Percentiles rank a stretch among this genome's conserved stretches.
phyloP scores from a whole-genome alignment of 2,888 invertebrate genomes.

The Eilema griseolum region DNA sequence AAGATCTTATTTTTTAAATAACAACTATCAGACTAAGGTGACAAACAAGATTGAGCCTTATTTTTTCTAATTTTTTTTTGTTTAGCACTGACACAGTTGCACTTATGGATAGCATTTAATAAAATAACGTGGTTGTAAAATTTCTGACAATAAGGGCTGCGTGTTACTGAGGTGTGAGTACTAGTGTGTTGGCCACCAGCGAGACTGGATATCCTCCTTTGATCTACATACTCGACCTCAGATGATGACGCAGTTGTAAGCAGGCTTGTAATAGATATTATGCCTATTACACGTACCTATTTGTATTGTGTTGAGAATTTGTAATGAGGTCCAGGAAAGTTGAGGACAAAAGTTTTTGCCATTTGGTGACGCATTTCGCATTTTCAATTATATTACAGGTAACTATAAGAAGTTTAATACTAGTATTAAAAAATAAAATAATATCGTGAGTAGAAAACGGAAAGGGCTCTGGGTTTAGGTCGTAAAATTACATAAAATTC shows the following conservation, averaged over 20 bases:
- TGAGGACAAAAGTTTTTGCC: neutral
- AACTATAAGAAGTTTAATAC: no score
- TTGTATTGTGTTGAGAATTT: slow-evolving; percentile 19
- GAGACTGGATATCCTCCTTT: slow-evolving; percentile 43
- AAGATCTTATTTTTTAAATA: neutral
- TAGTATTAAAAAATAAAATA: no score
- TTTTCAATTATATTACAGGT: no score
- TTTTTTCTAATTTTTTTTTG: neutral
- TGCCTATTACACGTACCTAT: slow-evolving; percentile 23
- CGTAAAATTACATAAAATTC: no score
- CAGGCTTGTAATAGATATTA: neutral
- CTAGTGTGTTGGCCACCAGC: slow-evolving; percentile 25
- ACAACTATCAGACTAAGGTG: neutral
- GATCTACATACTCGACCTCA: slow-evolving; percentile 35
- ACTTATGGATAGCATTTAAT: neutral
- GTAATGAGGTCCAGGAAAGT: neutral
- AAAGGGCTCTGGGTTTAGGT: no score
- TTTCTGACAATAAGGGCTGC: neutral
- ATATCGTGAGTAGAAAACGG: no score
- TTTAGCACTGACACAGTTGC: neutral
- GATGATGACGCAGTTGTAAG: slow-evolving; percentile 29
- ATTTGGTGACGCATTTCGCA: neutral
- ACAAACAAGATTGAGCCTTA: neutral
- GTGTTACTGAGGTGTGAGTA: slow-evolving; percentile 1
- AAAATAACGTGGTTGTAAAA: neutral